Percentiles rank a stretch among this genome's conserved stretches.
Conservation (phyloP, 2,797 vertebrate species). For the Myotis vivesi region DNA sequence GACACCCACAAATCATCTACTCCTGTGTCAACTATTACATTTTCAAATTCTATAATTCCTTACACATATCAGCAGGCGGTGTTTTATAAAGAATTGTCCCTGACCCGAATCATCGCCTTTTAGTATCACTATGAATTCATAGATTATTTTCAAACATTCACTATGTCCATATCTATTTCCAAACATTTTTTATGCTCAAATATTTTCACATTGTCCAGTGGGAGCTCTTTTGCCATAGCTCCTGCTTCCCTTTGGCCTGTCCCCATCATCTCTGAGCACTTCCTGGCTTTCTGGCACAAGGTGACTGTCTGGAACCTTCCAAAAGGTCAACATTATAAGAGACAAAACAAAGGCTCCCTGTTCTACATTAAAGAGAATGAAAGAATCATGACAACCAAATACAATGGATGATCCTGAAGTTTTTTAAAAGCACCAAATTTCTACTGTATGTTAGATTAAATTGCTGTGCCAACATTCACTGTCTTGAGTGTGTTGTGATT, state of each 20-base stretch:
- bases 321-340: background rate
- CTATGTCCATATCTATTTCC: background rate
- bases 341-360: background rate
- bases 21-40: background rate
- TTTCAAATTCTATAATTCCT: background rate
- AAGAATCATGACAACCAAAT: background rate
- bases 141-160: background rate
- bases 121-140: background rate
- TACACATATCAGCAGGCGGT: background rate
- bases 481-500: background rate
- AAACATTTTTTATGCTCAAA: background rate
- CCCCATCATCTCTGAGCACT: background rate
- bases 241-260: background rate
- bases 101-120: background rate
- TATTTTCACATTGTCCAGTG: background rate
- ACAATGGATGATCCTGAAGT: background rate
- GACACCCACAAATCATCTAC: fast-evolving
- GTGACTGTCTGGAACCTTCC: background rate
- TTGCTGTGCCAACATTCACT: background rate
- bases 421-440: background rate
- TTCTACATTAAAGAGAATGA: background rate
- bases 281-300: background rate
- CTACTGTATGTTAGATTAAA: background rate
- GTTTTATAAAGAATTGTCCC: background rate
- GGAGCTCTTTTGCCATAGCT: background rate